These are phyloP conservation scores for Megalonaias nervosa DNA, from an alignment of 1,140 invertebrate genomes.

Conservation along the genomic window DNA sequence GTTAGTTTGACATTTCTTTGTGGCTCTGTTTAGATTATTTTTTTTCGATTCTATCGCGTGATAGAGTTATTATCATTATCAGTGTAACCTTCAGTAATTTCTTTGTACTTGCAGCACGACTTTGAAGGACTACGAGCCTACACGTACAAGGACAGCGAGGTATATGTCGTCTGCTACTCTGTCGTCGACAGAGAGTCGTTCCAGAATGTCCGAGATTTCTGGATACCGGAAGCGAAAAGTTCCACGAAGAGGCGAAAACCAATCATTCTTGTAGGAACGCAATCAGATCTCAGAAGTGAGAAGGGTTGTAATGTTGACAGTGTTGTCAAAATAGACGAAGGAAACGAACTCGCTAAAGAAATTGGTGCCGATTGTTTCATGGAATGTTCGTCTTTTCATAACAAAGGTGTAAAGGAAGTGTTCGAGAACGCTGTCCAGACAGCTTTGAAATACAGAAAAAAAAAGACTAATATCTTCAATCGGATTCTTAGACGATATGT, in stretches of 20 bases:
- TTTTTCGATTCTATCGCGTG: too few relatives aligned
- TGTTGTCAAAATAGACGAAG: conserved; percentile 82
- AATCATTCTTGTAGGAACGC: conserved; percentile 81
- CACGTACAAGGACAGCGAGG: conserved; percentile 97
- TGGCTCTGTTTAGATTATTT: too few relatives aligned
- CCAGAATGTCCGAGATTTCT: conserved; percentile 96
- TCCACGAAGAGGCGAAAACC: conserved; percentile 89
- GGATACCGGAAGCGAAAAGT: conserved; percentile 79
- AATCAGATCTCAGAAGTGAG: conserved; percentile 52
- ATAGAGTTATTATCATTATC: too few relatives aligned
- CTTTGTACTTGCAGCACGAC: conserved; percentile 78
- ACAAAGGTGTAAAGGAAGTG: conserved; percentile 91
- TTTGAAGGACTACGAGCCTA: conserved; percentile 92
- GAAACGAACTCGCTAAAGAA: conserved; percentile 78
- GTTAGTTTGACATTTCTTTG: too few relatives aligned
- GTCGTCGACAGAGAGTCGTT: conserved; percentile 98
- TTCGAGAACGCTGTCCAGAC: conserved; percentile 89
- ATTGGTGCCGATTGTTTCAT: conserved; percentile 88
- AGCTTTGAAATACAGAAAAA: conserved; percentile 74
- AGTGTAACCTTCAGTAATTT: conserved; percentile 11
- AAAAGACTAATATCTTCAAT: conserved; percentile 50
- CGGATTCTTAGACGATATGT: conserved; percentile 44
- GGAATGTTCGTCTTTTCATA: conserved; percentile 92
- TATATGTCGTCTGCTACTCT: conserved; percentile 99
- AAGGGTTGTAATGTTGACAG: conserved; percentile 68